These are phyloP conservation scores for Eurosta solidaginis DNA, from an alignment of 1,140 invertebrate genomes.

Conservation along the genomic window DNA sequence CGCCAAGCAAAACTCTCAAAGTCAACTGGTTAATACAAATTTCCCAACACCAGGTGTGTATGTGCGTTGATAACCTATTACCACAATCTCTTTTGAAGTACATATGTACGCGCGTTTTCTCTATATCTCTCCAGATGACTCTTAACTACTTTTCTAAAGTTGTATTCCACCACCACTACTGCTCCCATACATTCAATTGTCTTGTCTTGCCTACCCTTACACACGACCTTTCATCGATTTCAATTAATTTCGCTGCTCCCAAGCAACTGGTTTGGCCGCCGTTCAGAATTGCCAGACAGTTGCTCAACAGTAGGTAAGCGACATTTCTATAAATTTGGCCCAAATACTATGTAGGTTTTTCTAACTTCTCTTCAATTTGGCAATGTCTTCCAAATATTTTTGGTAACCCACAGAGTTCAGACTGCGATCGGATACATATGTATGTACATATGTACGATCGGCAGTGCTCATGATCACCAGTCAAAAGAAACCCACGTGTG, in stretches of 20 bases:
- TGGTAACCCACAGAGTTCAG: conserved; percentile 22
- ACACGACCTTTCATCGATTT: background rate
- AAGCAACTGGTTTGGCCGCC: conserved; percentile 3
- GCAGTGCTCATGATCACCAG: background rate
- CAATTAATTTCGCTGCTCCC: background rate
- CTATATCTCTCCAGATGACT: too few species aligned
- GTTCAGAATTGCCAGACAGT: conserved; percentile 12
- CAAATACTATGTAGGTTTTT: background rate
- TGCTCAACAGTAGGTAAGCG: background rate
- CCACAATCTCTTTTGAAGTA: background rate
- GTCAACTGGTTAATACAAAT: background rate
- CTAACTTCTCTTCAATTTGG: background rate
- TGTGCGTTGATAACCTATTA: background rate
- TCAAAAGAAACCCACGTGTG: background rate
- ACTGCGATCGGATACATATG: background rate
- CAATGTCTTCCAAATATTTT: conserved; percentile 26
- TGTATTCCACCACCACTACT: too few species aligned
- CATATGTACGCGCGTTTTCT: too few species aligned
- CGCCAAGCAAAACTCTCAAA: background rate
- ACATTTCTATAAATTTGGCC: background rate
- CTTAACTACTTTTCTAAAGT: too few species aligned
- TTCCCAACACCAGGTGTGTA: background rate
- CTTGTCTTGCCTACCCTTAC: background rate
- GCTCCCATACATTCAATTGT: background rate
- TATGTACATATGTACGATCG: too few species aligned